Base-by-base conservation (phyloP, 1,140 invertebrate species). In the Trichonephila clavipes region DNA sequence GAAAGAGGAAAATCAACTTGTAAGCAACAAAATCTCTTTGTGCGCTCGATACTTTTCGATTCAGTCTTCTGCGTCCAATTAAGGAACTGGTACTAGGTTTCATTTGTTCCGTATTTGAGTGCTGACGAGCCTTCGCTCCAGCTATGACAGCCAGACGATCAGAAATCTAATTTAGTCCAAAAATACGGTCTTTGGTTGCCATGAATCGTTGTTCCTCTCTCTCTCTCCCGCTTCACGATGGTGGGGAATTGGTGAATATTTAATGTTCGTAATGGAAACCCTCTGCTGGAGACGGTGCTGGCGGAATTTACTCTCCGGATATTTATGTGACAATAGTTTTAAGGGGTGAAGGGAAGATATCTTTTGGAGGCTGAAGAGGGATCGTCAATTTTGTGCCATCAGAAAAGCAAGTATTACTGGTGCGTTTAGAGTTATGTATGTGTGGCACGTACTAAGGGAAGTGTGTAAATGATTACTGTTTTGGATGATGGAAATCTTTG, bases 241-340 rank as follows among this genome's bases (percentile, higher is more conserved):
- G 24, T 34, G 69, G 28, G 28, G 69, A 28, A 77, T 34, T 18
- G 28, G 69, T 77, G 69, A 77, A 77, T 77, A 77, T 77, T 77
- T 77, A 77, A 77, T 77, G 69, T 14, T 28, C 24, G n/a, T 77
- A 77, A 77, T 77, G 69, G 69, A 77, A 77, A 69, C 64, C 69
- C 28, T 34, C 24, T 77, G 28, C 24, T 18, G 16, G 28, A 34
- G 69, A 77, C 28, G 69, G 28, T 28, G 69, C 28, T 77, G 69
- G 24, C 28, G 24, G 69, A 34, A 77, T 28, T 77, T 77, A 34
- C 24, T 28, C n/a, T 24, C 69, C 16, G 24, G 16, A 34, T 77
- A 28, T 28, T 77, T 77, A 28, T 77, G 24, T 77, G 69, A 77
- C 69, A 77, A 34, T 77, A 77, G 69, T 77, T 77, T 51, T 34